Base-by-base conservation (phyloP, 2,797 vertebrate species). In the Pangasius krempfi region DNA sequence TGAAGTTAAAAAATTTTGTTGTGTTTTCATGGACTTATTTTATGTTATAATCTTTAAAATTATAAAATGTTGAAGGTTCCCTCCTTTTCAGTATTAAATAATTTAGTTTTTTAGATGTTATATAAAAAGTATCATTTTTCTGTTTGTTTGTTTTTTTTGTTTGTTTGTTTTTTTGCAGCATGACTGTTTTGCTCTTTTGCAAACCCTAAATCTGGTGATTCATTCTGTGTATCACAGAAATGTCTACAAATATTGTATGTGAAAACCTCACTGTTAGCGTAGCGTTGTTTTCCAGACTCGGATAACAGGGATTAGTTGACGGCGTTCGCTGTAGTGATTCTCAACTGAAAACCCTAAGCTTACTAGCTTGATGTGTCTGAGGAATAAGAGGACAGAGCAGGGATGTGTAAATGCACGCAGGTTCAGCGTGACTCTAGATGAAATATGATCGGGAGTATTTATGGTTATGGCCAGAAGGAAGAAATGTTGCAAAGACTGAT, bases 401-500 rank as follows among this genome's bases (percentile, higher is more conserved):
- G 44, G 6, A 8, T 5, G 70, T 54, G 70, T 37, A 33, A n/a
- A 13, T 7, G 14, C 80, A 83, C 60, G 16, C 80, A 82, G 58
- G 40, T 66, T 83, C 60, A 16, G 80, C 1, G 5, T 66, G 81
- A n/a, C 89, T 79, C 58, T n/a, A 62, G n/a, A 54, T 82, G 85
- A 89, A 82, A 89, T 54, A 25, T 40, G 75, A 89, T 83, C 33
- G 44, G 37, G 60, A 79, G 82, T 72, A 87, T 87, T 87, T 84
- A 83, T 76, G 85, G 44, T 83, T 84, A 75, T 76, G 72, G 60
- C 60, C 86, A 78, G 81, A 68, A 76, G 25, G 40, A 85, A 62
- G 40, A 85, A 62, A 80, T 4, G 58, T 40, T 4, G 22, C 64
- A 52, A 22, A 30, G 68, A 66, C 70, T 20, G n/a, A 87, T 64